Conservation (phyloP, 2,888 invertebrate species). For the Ferrisia virgata region DNA sequence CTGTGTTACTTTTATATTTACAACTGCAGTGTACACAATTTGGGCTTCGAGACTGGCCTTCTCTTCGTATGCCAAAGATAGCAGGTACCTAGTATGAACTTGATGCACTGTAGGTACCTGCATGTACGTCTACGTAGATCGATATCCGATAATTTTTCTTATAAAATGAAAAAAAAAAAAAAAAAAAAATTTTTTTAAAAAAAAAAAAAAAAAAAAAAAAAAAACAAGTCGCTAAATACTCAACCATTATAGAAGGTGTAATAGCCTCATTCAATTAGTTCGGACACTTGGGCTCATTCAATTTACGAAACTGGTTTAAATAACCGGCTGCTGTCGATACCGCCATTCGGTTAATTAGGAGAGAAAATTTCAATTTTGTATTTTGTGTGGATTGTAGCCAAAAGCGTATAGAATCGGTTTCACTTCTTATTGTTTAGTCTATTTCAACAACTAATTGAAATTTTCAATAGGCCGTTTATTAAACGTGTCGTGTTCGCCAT, state of each 20-base stretch:
- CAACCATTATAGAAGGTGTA: not conserved
- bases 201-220: too few species aligned
- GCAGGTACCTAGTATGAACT: too few species aligned
- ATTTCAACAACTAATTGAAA: constrained; percentile 2
- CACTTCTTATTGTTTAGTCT: not conserved
- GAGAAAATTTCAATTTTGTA: not conserved
- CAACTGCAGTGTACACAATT: not conserved
- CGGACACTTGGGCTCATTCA: not conserved
- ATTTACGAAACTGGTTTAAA: not conserved
- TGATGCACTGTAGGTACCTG: too few species aligned
- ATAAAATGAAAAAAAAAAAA: too few species aligned
- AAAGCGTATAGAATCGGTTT: not conserved
- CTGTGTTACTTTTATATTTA: too few species aligned
- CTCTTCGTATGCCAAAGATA: too few species aligned
- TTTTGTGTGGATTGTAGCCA: not conserved
- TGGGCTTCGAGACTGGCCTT: not conserved
- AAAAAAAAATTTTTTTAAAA: too few species aligned
- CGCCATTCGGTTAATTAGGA: not conserved
- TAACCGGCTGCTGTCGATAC: not conserved
- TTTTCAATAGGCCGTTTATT: not conserved
- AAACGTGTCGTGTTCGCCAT: not conserved
- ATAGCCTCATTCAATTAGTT: not conserved
- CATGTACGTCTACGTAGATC: not conserved
- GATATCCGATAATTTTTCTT: not conserved
- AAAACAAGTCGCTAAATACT: not conserved